Base-by-base conservation (phyloP, 2,888 invertebrate genomes). In the Parthenolecanium corni region DNA sequence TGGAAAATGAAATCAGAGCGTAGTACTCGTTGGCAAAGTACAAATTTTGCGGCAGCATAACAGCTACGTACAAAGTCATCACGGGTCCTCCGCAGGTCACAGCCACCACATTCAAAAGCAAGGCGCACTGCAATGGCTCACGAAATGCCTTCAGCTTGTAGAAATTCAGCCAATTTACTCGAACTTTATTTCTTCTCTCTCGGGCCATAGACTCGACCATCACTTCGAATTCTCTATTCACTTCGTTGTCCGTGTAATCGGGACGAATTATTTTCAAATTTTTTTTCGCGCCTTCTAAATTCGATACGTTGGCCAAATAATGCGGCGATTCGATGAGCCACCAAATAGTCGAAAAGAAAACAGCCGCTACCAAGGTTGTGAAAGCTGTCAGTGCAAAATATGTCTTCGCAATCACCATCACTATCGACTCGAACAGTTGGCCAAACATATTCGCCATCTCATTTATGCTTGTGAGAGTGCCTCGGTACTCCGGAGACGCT, bases 21-120 rank as follows among this genome's bases (percentile, higher is more conserved):
- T 61, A 61, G 40, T 49, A 61, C 31, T 61, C 49, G 16, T 36
- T 61, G 5, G n/a, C 24, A 1, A 58, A 25, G 38, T 51, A 61
- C 4, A 38, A n/a, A 20, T 49, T 61, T n/a, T 18, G 36, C 1
- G 61, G 61, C 2, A 61, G 23, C 14, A 61, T 61, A 14, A 51
- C 47, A 5, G 49, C 40, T 9, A 47, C 51, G 24, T 61, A 61
- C 40, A 49, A 38, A 4, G 38, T 21, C 38, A 61, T 47, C n/a
- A 49, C 36, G 2, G 51, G 49, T 12, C 49, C 36, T 12, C 61
- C 61, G 24, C 31, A 36, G 49, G 36, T 47, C 5, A 51, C 36
- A 2, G 47, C 49, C 40, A 61, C 6, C n/a, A 49, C 25, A 31
- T 58, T 58, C 21, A 58, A 49, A 5, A 49, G 16, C 1, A 31